These are phyloP conservation scores for Heliconius nattereri DNA, from an alignment of 1,140 invertebrate species.

Conservation along the genomic window DNA sequence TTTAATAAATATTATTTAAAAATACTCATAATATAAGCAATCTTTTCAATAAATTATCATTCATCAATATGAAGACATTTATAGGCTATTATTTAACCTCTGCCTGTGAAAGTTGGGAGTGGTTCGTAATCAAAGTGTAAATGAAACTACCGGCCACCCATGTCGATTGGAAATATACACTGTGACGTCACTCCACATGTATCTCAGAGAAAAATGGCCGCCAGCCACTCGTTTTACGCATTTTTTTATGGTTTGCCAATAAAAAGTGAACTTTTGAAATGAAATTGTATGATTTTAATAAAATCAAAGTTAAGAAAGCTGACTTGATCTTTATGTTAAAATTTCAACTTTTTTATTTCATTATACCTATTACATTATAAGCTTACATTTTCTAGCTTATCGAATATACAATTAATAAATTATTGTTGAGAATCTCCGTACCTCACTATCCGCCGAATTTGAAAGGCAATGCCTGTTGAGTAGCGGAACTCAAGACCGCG, in stretches of 20 bases:
- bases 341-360: too few species aligned
- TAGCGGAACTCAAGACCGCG: too few species aligned
- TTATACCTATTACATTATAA: too few species aligned
- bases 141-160: conserved; percentile 29
- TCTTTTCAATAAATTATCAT: conserved; percentile 17
- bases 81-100: conserved; percentile 33
- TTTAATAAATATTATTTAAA: background rate
- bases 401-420: too few species aligned
- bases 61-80: conserved; percentile 24
- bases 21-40: background rate
- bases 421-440: too few species aligned
- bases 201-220: background rate
- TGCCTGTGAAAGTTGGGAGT: conserved; percentile 30
- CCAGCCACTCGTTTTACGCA: background rate
- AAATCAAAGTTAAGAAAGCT: background rate
- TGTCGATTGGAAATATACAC: background rate
- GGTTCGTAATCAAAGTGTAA: conserved; percentile 19
- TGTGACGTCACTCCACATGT: conserved; percentile 8
- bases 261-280: background rate
- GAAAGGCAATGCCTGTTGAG: too few species aligned
- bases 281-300: background rate
- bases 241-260: background rate
- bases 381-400: too few species aligned
- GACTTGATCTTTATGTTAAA: background rate
- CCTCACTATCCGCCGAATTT: too few species aligned